These are phyloP conservation scores for Psammodynastes pulverulentus DNA, from an alignment of 2,113 vertebrate genomes.

Conservation along the genomic window DNA sequence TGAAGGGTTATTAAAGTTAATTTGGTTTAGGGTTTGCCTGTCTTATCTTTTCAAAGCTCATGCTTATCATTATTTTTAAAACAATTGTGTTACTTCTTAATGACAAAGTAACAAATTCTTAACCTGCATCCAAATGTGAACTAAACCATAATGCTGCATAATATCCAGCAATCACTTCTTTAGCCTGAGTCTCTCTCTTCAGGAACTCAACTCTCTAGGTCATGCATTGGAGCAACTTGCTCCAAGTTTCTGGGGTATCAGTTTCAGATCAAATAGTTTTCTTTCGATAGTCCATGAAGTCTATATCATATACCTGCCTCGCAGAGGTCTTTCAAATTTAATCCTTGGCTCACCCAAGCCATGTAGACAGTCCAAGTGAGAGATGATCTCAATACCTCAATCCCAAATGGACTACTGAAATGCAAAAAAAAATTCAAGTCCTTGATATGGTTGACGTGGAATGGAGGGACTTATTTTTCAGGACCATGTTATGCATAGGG, in stretches of 20 bases:
- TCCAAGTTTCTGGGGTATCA: not conserved
- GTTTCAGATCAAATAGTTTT: not conserved
- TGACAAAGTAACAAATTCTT: not conserved
- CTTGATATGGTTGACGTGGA: not conserved
- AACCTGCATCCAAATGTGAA: not conserved
- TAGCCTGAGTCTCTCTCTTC: not conserved
- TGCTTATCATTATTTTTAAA: not conserved
- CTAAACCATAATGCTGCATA: not conserved
- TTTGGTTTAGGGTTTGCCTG: not conserved
- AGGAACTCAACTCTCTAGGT: not conserved
- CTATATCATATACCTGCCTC: not conserved
- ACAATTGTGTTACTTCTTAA: not conserved
- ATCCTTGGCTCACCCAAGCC: not conserved
- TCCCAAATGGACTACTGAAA: not conserved
- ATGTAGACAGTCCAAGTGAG: not conserved
- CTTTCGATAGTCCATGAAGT: accelerated
- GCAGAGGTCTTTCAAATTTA: not conserved
- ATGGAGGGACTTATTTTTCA: not conserved
- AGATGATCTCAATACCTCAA: not conserved
- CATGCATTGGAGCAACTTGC: not conserved
- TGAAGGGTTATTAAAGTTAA: not conserved
- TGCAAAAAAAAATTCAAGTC: not conserved
- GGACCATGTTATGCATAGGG: not conserved
- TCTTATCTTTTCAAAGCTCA: not conserved
- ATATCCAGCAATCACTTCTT: not conserved